These are phyloP conservation scores for Drosophila gunungcola DNA, from an alignment of 1,140 invertebrate genomes.

Conservation along the genomic window DNA sequence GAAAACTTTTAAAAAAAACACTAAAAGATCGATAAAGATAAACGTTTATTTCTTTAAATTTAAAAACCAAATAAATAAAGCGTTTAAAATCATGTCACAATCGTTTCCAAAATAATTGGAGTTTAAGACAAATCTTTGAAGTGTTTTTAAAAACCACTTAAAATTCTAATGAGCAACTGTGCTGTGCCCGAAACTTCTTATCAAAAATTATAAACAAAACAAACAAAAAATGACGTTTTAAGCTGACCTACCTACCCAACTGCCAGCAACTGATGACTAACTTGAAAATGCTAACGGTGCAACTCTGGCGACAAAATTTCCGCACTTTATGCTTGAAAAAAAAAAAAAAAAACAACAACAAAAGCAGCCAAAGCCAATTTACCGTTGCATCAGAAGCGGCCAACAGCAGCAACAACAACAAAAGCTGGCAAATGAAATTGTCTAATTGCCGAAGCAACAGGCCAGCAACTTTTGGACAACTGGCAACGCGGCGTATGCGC, in stretches of 20 bases:
- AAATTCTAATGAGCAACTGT: slow-evolving; percentile 1
- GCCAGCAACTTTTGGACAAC: slow-evolving; percentile 30
- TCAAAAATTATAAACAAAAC: neutral
- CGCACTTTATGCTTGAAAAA: slow-evolving; percentile 3
- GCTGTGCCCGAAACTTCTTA: neutral
- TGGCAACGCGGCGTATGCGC: slow-evolving; percentile 47
- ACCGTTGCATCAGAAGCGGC: slow-evolving; percentile 48
- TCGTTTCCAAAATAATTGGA: too few species aligned
- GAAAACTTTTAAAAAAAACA: neutral
- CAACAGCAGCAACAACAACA: slow-evolving; percentile 5
- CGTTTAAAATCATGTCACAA: too few species aligned
- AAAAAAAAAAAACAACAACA: neutral
- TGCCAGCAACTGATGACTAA: slow-evolving; percentile 10
- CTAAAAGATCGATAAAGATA: neutral
- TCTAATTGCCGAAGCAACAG: slow-evolving; percentile 49
- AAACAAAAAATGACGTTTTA: neutral
- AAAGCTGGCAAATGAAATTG: slow-evolving; percentile 38
- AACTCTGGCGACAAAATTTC: slow-evolving; percentile 32
- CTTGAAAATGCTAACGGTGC: slow-evolving; percentile 27
- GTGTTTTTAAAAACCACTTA: neutral
- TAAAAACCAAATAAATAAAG: too few species aligned
- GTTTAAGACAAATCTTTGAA: neutral
- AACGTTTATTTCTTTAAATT: neutral
- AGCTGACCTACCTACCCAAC: slow-evolving; percentile 1
- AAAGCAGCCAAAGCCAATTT: slow-evolving; percentile 32